Evolutionary conservation across 2,888 invertebrate genomes (phyloP), one percentile per base, ranked within the genome.

Genomic region (Lasioglossum lativentre): DNA sequence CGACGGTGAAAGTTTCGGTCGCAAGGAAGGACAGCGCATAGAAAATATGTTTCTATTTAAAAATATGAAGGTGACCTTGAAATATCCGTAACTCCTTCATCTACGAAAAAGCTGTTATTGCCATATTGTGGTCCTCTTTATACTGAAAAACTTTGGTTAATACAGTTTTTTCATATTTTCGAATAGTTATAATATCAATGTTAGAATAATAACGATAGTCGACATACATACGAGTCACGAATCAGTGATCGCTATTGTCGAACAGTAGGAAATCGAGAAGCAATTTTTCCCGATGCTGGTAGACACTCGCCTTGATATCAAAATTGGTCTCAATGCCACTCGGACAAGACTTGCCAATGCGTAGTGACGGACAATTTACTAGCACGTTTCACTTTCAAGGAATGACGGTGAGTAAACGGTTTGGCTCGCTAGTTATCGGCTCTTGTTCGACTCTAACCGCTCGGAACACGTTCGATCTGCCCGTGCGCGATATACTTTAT

Each of bases 321-420:
- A 85, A 86, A 81, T 86, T 79, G 78, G 81, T 81, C 84, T 70
- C 85, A 85, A 84, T 81, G 80, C 78, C 85, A 85, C 75, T 78
- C 78, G 85, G 78, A 52, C 86, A 84, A 78, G 73, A 73, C 52
- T 86, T n/a, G 59, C 66, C 82, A 76, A 79, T 38, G 59, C 59
- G 38, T 30, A 80, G 77, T 73, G 74, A 80, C 75, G 70, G 38
- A 47, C 83, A 76, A 85, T 79, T 81, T 81, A 66, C 68, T 30
- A 30, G 47, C 76, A 78, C 75, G 81, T 85, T 81, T 86, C 85
- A 75, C 80, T 78, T 85, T 85, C 85, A 27, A 75, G 81, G 68
- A 80, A 75, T 27, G 80, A 73, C 59, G 56, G n/a, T 59, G 40
- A n/a, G 71, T 75, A 80, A 77, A 80, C 80, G 77, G 72, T 74